Conservation (phyloP, 2,797 vertebrate species). For the Nasua narica region DNA sequence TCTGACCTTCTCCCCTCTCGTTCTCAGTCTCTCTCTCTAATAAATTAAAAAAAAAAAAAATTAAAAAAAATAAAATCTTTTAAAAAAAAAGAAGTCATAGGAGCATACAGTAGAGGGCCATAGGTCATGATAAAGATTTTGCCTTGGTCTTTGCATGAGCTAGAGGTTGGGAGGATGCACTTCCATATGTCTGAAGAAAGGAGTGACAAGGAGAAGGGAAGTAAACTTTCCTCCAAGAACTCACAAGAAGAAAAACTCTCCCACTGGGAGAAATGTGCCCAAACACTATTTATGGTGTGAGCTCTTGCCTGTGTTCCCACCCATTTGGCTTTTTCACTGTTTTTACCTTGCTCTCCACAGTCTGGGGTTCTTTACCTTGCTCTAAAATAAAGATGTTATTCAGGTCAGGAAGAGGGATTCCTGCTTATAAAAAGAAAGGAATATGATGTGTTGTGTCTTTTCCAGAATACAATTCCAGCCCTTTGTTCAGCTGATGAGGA, state of each 20-base stretch:
- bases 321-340: background rate
- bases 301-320: background rate
- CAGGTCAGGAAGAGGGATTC: background rate
- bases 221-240: background rate
- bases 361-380: background rate
- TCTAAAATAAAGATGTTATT: constrained; percentile 31
- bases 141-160: background rate
- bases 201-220: background rate
- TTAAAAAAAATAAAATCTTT: background rate
- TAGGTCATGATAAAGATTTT: background rate
- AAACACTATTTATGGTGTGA: background rate
- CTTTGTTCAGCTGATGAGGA: background rate
- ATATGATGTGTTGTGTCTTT: background rate
- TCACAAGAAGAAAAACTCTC: background rate
- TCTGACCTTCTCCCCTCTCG: too few species aligned
- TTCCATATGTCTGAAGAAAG: background rate
- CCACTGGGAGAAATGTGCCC: background rate
- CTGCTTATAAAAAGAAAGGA: background rate
- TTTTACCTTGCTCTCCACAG: background rate
- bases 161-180: background rate
- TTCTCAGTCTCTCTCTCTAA: too few species aligned
- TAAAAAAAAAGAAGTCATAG: background rate
- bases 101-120: background rate
- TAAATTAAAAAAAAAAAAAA: background rate
- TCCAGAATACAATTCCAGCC: background rate